Percentiles rank a stretch among this genome's conserved stretches.
Conservation (phyloP, 2,888 invertebrate species). For the Argyresthia albistria region DNA sequence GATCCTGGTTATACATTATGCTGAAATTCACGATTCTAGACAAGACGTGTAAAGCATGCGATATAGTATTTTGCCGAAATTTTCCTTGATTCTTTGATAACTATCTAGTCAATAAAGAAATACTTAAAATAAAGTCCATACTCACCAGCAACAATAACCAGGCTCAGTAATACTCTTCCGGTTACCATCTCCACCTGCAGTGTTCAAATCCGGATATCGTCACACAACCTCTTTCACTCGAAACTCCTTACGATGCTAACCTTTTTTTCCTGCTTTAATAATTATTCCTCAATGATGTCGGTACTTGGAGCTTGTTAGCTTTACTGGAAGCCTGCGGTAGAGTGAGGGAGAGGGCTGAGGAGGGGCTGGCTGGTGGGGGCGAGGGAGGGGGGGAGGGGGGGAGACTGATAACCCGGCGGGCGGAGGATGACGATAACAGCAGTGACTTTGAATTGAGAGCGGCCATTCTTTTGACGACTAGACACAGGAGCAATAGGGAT, state of each 20-base stretch:
- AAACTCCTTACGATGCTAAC: neutral
- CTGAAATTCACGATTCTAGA: too few species aligned
- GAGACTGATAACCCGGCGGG: slow-evolving; percentile 51
- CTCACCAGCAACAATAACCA: slow-evolving; percentile 55
- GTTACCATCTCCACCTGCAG: slow-evolving; percentile 58
- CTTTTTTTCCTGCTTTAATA: too few species aligned
- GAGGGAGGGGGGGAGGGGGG: slow-evolving; percentile 21
- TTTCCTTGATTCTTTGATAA: too few species aligned
- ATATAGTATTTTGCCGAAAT: too few species aligned
- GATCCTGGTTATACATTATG: too few species aligned
- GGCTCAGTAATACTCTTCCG: slow-evolving; percentile 48
- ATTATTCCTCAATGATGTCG: slow-evolving; percentile 23
- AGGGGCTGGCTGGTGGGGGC: slow-evolving; percentile 14
- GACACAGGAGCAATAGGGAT: too few species aligned
- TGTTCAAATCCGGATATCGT: slow-evolving; percentile 26
- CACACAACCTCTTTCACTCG: slow-evolving; percentile 13
- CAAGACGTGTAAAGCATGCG: too few species aligned
- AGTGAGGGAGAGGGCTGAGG: slow-evolving; percentile 24
- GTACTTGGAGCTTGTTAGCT: slow-evolving; percentile 41
- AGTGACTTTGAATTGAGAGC: slow-evolving; percentile 58
- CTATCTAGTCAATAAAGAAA: neutral
- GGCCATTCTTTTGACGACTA: slow-evolving; percentile 36
- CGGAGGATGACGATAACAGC: slow-evolving; percentile 55
- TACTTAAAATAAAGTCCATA: slow-evolving; percentile 11
- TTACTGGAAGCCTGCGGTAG: slow-evolving; percentile 47